phyloP scores from a whole-genome alignment of 37 sponge, comb jelly and placozoan genomes.

The Haliclona indistincta region DNA sequence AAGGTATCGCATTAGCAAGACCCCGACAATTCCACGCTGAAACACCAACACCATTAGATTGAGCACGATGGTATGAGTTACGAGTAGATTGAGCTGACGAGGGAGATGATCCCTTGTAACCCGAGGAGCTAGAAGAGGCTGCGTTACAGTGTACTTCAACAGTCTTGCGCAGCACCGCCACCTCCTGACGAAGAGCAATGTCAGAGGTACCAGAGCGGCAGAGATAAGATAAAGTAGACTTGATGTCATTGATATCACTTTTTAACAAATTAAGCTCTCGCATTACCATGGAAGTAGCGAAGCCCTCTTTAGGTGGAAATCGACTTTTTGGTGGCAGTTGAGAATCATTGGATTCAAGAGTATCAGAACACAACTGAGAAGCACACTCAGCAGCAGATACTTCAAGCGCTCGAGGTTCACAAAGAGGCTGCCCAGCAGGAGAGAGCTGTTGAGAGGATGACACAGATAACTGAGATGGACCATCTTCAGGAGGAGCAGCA shows the following conservation, averaged over 20 bases:
- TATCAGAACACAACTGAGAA: background rate
- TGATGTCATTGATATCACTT: slow-evolving; percentile 1
- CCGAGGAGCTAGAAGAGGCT: background rate
- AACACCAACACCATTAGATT: no score
- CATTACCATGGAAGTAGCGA: slow-evolving; percentile 5
- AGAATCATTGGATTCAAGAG: no score
- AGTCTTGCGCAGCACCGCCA: background rate
- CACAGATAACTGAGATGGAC: background rate
- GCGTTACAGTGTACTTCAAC: background rate
- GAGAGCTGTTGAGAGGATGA: background rate
- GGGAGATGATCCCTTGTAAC: background rate
- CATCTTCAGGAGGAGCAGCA: background rate
- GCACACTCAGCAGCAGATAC: background rate
- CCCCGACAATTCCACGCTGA: slow-evolving; percentile 1
- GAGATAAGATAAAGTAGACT: slow-evolving; percentile 9
- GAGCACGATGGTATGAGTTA: no score
- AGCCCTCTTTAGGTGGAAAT: no score
- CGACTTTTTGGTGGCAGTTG: no score
- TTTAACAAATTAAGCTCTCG: slow-evolving; percentile 4
- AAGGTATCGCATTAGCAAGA: background rate
- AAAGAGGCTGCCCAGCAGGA: background rate
- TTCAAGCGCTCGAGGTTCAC: background rate
- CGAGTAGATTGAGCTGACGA: background rate
- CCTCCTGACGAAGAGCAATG: background rate
- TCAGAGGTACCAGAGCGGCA: background rate